Percentiles rank a stretch among this genome's conserved stretches.
Conservation (phyloP, 2,797 vertebrate species). For the Chelidonichthys spinosus region DNA sequence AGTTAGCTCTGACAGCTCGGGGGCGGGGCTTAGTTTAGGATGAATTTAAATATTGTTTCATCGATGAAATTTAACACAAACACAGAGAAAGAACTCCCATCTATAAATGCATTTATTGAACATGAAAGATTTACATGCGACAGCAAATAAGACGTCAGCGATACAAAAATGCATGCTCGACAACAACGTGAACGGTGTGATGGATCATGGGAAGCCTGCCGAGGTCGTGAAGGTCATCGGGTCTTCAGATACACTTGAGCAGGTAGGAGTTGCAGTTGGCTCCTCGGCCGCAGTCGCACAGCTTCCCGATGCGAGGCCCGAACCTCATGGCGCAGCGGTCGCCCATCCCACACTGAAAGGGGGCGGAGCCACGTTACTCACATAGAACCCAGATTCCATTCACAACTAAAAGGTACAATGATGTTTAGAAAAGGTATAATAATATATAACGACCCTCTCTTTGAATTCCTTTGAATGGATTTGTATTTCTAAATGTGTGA, state of each 20-base stretch:
- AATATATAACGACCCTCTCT: neutral
- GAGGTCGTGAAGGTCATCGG: neutral
- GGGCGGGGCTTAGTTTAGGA: too few relatives aligned
- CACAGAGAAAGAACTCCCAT: neutral
- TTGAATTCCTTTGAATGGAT: neutral
- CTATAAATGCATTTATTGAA: conserved; percentile 60
- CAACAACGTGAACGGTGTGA: neutral
- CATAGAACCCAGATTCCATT: neutral
- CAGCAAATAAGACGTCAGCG: conserved; percentile 14
- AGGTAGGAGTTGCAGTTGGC: conserved; percentile 87
- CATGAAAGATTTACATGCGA: conserved; percentile 44
- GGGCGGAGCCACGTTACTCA: neutral
- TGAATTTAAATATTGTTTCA: neutral
- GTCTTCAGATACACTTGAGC: conserved; percentile 84
- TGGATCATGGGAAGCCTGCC: neutral
- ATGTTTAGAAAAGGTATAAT: too few relatives aligned
- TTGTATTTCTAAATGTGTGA: neutral
- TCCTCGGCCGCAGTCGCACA: conserved; percentile 84
- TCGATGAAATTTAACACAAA: neutral
- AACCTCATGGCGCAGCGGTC: conserved; percentile 85
- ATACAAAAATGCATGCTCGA: conserved; percentile 3
- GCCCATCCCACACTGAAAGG: conserved; percentile 81
- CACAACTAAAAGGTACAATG: neutral
- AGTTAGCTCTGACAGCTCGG: too few relatives aligned
- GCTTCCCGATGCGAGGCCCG: conserved; percentile 85